These are phyloP conservation scores for Leptobrachium leishanense DNA, from an alignment of 2,113 vertebrate genomes.

Conservation along the genomic window DNA sequence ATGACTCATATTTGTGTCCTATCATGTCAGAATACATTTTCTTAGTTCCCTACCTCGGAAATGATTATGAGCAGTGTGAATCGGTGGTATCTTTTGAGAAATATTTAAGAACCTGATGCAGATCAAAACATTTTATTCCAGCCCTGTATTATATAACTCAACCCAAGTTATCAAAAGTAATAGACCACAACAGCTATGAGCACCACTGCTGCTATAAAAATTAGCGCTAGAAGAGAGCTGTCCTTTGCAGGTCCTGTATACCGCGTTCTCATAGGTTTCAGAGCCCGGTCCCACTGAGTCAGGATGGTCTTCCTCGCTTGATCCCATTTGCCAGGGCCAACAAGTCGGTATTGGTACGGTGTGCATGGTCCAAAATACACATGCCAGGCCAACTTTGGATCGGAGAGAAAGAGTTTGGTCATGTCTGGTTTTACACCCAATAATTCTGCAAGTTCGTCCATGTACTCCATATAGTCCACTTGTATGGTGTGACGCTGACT, in stretches of 20 bases:
- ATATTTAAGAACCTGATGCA: no score
- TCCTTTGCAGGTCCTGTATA: slow-evolving; percentile 46
- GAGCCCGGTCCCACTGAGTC: slow-evolving; percentile 59
- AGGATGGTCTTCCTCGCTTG: slow-evolving; percentile 61
- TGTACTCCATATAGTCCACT: slow-evolving; percentile 63
- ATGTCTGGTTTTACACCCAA: slow-evolving; percentile 60
- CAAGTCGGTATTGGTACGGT: slow-evolving; percentile 62
- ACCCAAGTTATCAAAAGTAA: background rate
- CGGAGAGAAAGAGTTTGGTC: slow-evolving; percentile 59
- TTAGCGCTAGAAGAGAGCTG: background rate
- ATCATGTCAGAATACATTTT: no score
- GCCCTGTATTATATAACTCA: no score
- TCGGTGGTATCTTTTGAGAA: no score
- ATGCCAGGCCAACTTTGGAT: slow-evolving; percentile 60
- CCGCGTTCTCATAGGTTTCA: slow-evolving; percentile 63
- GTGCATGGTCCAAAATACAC: slow-evolving; percentile 65
- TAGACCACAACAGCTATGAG: slow-evolving; percentile 8
- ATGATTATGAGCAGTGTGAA: no score
- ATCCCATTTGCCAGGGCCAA: slow-evolving; percentile 62
- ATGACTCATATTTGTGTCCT: no score
- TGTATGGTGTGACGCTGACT: slow-evolving; percentile 51
- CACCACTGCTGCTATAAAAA: slow-evolving; percentile 13
- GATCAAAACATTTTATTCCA: no score
- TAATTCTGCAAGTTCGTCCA: slow-evolving; percentile 64
- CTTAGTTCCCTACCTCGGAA: no score